Conservation (phyloP, 2,113 vertebrate genomes). For the Cyprinodon variegatus region DNA sequence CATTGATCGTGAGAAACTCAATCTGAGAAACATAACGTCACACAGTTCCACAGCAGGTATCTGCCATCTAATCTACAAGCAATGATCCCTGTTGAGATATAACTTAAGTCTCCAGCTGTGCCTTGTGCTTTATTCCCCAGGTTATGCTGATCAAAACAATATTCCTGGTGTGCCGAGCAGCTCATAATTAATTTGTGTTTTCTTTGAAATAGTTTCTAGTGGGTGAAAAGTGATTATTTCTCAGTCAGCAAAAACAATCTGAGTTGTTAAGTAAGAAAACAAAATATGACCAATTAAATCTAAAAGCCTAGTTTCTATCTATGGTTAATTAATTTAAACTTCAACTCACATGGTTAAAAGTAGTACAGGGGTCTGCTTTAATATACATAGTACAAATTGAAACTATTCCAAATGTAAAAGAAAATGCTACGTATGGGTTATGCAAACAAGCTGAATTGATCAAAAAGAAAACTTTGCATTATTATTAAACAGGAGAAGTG, state of each 20-base stretch:
- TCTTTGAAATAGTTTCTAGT: slow-evolving; percentile 24
- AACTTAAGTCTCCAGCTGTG: slow-evolving; percentile 41
- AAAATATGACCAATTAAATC: no score
- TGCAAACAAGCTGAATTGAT: no score
- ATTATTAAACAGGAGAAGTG: no score
- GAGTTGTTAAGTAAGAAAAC: no score
- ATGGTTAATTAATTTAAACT: no score
- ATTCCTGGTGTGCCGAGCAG: slow-evolving; percentile 35
- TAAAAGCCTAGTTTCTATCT: no score
- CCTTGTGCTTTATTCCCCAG: slow-evolving; percentile 42
- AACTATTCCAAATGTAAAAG: no score
- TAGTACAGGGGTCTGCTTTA: neutral
- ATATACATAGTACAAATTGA: no score
- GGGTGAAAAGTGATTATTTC: neutral
- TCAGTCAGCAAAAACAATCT: neutral
- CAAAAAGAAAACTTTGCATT: no score
- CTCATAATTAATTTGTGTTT: slow-evolving; percentile 5
- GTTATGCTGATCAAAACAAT: slow-evolving; percentile 37
- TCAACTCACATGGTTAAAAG: no score
- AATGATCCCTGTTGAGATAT: slow-evolving; percentile 39
- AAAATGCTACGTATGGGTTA: no score
- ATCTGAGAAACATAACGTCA: slow-evolving; percentile 41
- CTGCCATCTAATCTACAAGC: slow-evolving; percentile 35
- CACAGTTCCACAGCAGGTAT: slow-evolving; percentile 44
- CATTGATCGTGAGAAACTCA: slow-evolving; percentile 43